Conservation (phyloP, 2,888 invertebrate species). For the Drosophila kuntzei region DNA sequence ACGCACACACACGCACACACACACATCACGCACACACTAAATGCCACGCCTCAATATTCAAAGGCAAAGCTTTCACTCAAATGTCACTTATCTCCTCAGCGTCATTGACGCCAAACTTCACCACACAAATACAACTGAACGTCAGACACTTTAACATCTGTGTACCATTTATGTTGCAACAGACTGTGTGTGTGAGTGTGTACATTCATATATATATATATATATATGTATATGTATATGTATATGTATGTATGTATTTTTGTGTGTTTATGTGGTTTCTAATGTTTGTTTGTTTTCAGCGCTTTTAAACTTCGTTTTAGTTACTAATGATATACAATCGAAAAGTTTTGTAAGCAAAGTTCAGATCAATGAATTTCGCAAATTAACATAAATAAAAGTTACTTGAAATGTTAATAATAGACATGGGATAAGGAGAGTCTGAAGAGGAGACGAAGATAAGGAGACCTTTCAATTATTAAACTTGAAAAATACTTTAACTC, state of each 20-base stretch:
- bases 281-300: slow-evolving; percentile 48
- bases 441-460: background rate
- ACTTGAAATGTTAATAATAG: background rate
- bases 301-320: slow-evolving; percentile 37
- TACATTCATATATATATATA: too few species aligned
- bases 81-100: slow-evolving; percentile 71
- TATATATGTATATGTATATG: too few species aligned
- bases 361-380: slow-evolving; percentile 31
- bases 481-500: background rate
- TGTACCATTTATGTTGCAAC: slow-evolving; percentile 44
- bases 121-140: slow-evolving; percentile 31
- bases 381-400: slow-evolving; percentile 34
- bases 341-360: slow-evolving; percentile 43
- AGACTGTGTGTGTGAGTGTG: slow-evolving; percentile 8
- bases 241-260: slow-evolving; percentile 14
- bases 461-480: background rate
- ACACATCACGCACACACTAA: background rate
- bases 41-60: slow-evolving; percentile 37
- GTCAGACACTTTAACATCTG: slow-evolving; percentile 55
- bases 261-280: slow-evolving; percentile 15
- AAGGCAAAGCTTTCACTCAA: slow-evolving; percentile 74
- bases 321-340: slow-evolving; percentile 54
- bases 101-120: slow-evolving; percentile 29
- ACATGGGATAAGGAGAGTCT: background rate
- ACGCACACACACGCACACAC: background rate